Conservation (phyloP, 1,140 invertebrate species). For the Drosophila bifasciata region DNA sequence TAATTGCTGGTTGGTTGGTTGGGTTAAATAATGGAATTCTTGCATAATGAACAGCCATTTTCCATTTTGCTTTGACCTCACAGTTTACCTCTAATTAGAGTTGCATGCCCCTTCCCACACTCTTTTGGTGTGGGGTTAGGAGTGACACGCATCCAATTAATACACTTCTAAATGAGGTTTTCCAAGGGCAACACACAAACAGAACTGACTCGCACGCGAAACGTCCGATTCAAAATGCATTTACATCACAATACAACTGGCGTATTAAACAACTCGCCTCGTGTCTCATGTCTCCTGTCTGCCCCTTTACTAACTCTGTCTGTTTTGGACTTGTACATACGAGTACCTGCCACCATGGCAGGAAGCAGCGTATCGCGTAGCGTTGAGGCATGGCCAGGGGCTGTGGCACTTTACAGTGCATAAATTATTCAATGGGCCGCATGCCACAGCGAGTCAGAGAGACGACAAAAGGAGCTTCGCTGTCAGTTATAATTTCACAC, state of each 20-base stretch:
- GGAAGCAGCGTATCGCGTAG: not conserved
- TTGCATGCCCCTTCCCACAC: constrained; percentile 18
- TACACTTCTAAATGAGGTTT: constrained; percentile 33
- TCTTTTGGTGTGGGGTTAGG: no score
- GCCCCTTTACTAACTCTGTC: constrained; percentile 6
- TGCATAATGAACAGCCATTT: constrained; percentile 36
- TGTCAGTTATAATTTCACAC: constrained; percentile 76
- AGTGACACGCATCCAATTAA: constrained; percentile 24
- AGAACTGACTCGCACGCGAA: no score
- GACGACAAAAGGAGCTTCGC: constrained; percentile 61
- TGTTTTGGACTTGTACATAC: not conserved
- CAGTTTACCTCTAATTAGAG: constrained; percentile 30
- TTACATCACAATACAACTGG: constrained; percentile 27
- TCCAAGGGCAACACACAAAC: constrained; percentile 8
- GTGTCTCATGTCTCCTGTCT: constrained; percentile 11
- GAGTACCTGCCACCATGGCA: not conserved
- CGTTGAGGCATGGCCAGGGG: constrained; percentile 20
- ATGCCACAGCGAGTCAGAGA: constrained; percentile 62
- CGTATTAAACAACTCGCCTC: constrained; percentile 17
- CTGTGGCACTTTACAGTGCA: constrained; percentile 65
- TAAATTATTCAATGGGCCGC: constrained; percentile 78
- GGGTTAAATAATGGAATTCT: constrained; percentile 24
- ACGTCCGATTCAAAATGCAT: constrained; percentile 7
- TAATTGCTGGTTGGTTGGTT: constrained; percentile 22
- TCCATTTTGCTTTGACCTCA: constrained; percentile 29